These are phyloP conservation scores for Chloroclysta siterata DNA, from an alignment of 2,888 invertebrate species.

Conservation along the genomic window DNA sequence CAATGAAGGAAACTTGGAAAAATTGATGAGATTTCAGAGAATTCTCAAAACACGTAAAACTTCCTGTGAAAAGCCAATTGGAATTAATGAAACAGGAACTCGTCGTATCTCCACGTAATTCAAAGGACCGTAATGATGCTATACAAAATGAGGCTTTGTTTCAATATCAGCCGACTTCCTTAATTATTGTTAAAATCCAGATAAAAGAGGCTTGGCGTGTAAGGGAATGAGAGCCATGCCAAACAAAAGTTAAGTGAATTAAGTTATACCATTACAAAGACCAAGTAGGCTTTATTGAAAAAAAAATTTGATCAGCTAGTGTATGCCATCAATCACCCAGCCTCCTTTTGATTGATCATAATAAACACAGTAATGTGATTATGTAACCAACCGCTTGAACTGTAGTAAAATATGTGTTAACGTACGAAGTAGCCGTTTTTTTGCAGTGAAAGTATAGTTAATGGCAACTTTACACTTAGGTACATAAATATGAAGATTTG, in stretches of 20 bases:
- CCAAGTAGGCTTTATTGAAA: neutral
- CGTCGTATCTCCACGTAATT: constrained; percentile 7
- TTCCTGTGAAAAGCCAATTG: constrained; percentile 33
- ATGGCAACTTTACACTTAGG: no score
- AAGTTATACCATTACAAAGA: no score
- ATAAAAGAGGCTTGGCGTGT: neutral
- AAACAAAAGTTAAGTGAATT: no score
- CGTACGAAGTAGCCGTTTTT: no score
- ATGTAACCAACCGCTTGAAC: no score
- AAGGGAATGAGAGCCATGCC: no score
- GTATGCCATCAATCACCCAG: neutral
- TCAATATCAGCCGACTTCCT: constrained; percentile 4
- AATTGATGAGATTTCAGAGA: constrained; percentile 5
- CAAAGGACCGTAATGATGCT: constrained; percentile 7
- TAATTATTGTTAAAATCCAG: neutral
- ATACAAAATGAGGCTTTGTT: constrained; percentile 28
- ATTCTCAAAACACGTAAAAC: neutral
- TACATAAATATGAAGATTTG: no score
- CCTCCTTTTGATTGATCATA: neutral
- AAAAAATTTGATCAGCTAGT: neutral
- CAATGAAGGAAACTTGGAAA: no score
- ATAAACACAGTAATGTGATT: neutral
- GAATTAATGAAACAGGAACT: constrained; percentile 35
- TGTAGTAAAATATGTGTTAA: no score
- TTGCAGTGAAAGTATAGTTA: no score